These are phyloP conservation scores for Conger conger DNA, from an alignment of 2,113 vertebrate species.

Conservation along the genomic window DNA sequence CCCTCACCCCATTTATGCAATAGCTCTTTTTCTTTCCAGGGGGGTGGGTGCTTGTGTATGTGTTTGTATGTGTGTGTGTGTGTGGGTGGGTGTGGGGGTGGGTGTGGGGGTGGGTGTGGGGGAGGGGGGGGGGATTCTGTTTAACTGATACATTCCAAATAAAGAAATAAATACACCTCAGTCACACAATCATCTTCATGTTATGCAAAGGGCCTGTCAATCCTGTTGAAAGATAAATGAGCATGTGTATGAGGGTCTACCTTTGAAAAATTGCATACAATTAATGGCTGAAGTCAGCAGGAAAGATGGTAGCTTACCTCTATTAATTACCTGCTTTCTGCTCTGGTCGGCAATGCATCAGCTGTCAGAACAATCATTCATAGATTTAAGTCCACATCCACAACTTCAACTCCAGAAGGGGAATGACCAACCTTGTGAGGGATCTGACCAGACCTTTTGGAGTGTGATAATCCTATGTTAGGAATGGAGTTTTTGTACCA, in stretches of 20 bases:
- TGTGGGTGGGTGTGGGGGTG: too few relatives aligned
- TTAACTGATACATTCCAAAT: neutral
- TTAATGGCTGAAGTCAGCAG: neutral
- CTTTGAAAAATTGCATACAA: neutral
- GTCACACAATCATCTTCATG: neutral
- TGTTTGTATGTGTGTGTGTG: too few relatives aligned
- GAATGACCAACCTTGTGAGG: neutral
- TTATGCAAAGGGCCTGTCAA: neutral
- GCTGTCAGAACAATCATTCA: neutral
- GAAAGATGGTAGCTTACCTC: neutral
- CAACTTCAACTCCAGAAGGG: neutral
- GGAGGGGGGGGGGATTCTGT: neutral
- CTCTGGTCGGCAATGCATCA: neutral
- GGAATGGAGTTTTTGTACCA: neutral
- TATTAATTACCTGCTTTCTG: neutral
- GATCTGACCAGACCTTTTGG: neutral
- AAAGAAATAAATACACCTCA: neutral
- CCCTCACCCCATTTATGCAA: constrained; percentile 1
- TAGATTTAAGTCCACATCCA: neutral
- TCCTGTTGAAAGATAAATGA: neutral
- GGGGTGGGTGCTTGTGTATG: too few relatives aligned
- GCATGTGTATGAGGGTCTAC: neutral
- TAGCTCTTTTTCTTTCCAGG: neutral
- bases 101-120: too few relatives aligned
- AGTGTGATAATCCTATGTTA: neutral